Evolutionary conservation across 2,888 invertebrate genomes (phyloP), one percentile per base, ranked within the genome.

Genomic region (Graphium colonna): DNA sequence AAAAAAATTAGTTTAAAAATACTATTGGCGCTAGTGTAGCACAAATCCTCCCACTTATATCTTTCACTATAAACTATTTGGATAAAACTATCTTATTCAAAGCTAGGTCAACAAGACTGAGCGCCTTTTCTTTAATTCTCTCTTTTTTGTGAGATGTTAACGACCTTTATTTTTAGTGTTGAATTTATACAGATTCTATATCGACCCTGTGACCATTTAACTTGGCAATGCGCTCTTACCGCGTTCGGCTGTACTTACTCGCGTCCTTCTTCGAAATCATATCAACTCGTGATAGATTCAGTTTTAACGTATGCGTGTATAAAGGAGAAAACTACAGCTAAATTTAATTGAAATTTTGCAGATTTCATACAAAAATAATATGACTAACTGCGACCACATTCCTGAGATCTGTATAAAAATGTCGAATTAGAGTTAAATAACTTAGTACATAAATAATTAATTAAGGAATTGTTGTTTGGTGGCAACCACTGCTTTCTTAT

Each of bases 391-490:
- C 31, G 40, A n/a, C 28, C 16, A 40, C 51, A 55, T 55, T 55
- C 47, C 55, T 43, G 53, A 41, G 63, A 56, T 61, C 63, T 73
- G 67, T 73, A 68, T 69, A 75, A 71, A 72, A 52, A 71, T 65
- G 68, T 69, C 66, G 69, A 70, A 58, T 68, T 70, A 68, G 68
- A 70, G 63, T 66, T 65, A 71, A 71, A 65, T 62, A 41, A 65
- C 64, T 64, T 77, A 79, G 82, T 82, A 79, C 80, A 82, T 81
- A 77, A 69, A 67, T 69, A 71, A 71, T 66, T 67, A 72, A 71
- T 62, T 52, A 73, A 78, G 78, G 78, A 76, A 77, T 77, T 76
- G 77, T 77, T 67, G 56, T 67, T 61, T 18, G 46, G 51, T 59
- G 62, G 66, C 64, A 36, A 64, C 62, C 64, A 28, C 64, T 58